Evolutionary conservation across 2,113 vertebrate species (phyloP).

Genomic region (Stigmatopora nigra): DNA sequence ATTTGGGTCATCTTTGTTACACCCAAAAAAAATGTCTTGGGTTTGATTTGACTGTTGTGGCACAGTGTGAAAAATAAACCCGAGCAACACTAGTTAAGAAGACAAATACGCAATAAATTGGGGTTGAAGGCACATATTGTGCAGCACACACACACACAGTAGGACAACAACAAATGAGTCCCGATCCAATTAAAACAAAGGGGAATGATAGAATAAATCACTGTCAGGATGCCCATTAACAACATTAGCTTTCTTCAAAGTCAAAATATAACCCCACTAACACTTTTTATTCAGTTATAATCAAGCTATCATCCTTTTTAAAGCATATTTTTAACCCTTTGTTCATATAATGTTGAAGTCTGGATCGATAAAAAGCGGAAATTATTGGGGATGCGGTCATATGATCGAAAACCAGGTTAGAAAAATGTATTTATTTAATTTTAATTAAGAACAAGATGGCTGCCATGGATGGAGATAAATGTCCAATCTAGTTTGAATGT

Average conservation of each 20-base stretch:
- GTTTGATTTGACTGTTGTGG: constrained; percentile 19
- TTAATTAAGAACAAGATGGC: no score
- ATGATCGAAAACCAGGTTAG: no score
- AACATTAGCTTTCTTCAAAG: constrained; percentile 64
- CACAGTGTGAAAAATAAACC: constrained; percentile 39
- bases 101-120: constrained; percentile 50
- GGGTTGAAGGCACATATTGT: constrained; percentile 14
- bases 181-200: constrained; percentile 75
- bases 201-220: constrained; percentile 77
- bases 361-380: no score
- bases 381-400: no score
- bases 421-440: no score
- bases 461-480: no score
- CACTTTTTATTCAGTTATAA: background rate
- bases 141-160: background rate
- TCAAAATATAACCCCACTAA: constrained; percentile 28
- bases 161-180: constrained; percentile 70
- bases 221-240: constrained; percentile 68
- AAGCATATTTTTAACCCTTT: background rate
- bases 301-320: background rate
- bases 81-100: constrained; percentile 49
- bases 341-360: background rate
- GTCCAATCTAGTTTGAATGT: no score
- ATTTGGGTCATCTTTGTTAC: no score
- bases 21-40: constrained; percentile 3